These are phyloP conservation scores for Loripinus fragilis DNA, from an alignment of 2,888 invertebrate genomes.

Conservation along the genomic window DNA sequence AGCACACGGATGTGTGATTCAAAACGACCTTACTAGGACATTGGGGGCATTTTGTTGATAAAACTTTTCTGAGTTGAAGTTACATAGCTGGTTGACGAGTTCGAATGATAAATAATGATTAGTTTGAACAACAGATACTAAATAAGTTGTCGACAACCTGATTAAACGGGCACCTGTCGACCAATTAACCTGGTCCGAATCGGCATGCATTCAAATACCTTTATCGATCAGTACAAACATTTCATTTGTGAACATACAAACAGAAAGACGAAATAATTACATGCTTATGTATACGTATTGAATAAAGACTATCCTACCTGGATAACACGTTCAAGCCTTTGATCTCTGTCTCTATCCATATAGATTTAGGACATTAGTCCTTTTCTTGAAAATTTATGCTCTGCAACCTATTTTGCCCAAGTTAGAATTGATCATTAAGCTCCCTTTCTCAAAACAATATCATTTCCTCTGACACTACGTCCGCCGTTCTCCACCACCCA, in stretches of 20 bases:
- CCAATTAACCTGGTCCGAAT: too few relatives aligned
- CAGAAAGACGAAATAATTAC: background rate
- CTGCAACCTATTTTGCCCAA: background rate
- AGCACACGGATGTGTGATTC: too few relatives aligned
- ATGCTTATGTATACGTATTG: too few relatives aligned
- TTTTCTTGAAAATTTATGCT: background rate
- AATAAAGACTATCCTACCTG: conserved; percentile 64
- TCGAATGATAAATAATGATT: too few relatives aligned
- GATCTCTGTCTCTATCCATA: conserved; percentile 72
- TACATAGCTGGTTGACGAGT: too few relatives aligned
- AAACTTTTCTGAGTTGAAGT: too few relatives aligned
- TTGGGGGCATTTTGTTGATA: too few relatives aligned
- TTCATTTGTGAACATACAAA: too few relatives aligned
- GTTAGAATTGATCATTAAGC: background rate
- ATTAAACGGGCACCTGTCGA: too few relatives aligned
- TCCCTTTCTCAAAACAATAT: conserved; percentile 14
- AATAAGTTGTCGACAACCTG: too few relatives aligned
- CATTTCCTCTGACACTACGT: conserved; percentile 1
- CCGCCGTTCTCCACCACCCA: conserved; percentile 32
- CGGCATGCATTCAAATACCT: background rate
- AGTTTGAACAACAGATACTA: too few relatives aligned
- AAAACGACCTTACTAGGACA: too few relatives aligned
- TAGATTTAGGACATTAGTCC: conserved; percentile 69
- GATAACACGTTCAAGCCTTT: conserved; percentile 78
- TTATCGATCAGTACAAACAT: background rate